Evolutionary conservation across 2,797 vertebrate species (phyloP).

Genomic region (Coccyzus lansbergi): DNA sequence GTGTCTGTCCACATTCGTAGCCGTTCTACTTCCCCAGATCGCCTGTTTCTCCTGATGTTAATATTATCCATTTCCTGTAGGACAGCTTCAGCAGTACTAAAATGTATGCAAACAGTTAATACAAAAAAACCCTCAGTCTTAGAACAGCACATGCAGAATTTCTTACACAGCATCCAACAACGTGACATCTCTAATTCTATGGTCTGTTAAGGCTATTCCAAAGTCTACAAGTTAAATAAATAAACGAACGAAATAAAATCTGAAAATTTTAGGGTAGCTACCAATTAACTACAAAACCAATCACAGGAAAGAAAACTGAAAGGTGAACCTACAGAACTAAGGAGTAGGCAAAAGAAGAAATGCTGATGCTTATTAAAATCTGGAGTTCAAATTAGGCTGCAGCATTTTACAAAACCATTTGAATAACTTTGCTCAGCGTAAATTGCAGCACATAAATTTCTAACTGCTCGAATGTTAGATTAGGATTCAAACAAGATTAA

Average conservation of each 20-base stretch:
- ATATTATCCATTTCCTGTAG: conserved; percentile 99
- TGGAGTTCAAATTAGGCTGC: not conserved
- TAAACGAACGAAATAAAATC: not conserved
- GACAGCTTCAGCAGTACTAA: conserved; percentile 96
- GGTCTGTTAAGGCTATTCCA: not conserved
- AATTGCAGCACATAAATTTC: not conserved
- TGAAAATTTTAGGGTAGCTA: not conserved
- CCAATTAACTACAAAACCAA: not conserved
- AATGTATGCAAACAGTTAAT: not conserved
- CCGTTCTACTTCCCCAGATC: conserved; percentile 91
- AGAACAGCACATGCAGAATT: not conserved
- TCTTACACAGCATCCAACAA: not conserved
- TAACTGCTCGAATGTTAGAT: not conserved
- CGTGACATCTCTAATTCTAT: not conserved
- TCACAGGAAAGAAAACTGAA: not conserved
- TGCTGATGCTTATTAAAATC: not conserved
- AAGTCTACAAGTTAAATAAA: not conserved
- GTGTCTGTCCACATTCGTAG: conserved; percentile 99
- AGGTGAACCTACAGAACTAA: not conserved
- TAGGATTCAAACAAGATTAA: not conserved
- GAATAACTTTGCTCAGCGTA: not conserved
- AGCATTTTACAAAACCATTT: not conserved
- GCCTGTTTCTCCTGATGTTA: conserved; percentile 92
- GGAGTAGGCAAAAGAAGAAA: not conserved
- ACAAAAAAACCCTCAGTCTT: not conserved